Base-by-base conservation (phyloP, 1,140 invertebrate genomes). In the Eumaeus atala region DNA sequence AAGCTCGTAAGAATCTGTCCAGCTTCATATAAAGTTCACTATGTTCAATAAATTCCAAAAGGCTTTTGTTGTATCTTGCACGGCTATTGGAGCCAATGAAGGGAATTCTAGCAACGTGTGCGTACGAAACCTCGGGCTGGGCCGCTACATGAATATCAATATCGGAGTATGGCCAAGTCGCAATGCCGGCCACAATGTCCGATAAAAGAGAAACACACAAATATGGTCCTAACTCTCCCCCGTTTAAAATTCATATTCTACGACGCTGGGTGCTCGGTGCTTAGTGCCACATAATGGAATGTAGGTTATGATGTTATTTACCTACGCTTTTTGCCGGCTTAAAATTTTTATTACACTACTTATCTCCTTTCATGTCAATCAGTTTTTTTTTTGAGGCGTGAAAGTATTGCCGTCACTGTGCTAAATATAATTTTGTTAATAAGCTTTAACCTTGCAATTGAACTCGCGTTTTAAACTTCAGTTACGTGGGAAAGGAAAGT, bases 281-380 rank as follows among this genome's bases (percentile, higher is more conserved):
- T 67, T 61, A 64, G 56, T 67, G 65, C 67, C 66, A 72, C 70
- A 70, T 62, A 71, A 66, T 67, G 81, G 79, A 80, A 87, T 87
- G 76, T 84, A 84, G 84, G 84, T 87, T 87, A 87, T 82, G 73
- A 84, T 84, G 81, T 79, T 84, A 87, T 75, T 79, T 81, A 74
- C 79, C 65, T 65, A 67, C 62, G 70, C 64, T 77, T 84, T 84
- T 84, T 83, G 74, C 70, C 61, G 55, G 68, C 67, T 64, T 64
- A 70, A 76, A 61, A 76, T 84, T 87, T 67, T 86, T 82, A 79
- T 77, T 68, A 77, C 70, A 84, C 83, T 84, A 72, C 70, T 77
- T 81, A 84, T 84, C 77, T 77, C 62, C 70, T 84, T 82, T 78
- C 70, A 64, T 72, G 72, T 77, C 83, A 84, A 83, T 84, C 77